A percentile compares a stretch with the other conserved stretches of the same genome.
These are phyloP conservation scores for Rhabditoides inermis DNA, from an alignment of 2,888 invertebrate genomes.

Conservation along the genomic window DNA sequence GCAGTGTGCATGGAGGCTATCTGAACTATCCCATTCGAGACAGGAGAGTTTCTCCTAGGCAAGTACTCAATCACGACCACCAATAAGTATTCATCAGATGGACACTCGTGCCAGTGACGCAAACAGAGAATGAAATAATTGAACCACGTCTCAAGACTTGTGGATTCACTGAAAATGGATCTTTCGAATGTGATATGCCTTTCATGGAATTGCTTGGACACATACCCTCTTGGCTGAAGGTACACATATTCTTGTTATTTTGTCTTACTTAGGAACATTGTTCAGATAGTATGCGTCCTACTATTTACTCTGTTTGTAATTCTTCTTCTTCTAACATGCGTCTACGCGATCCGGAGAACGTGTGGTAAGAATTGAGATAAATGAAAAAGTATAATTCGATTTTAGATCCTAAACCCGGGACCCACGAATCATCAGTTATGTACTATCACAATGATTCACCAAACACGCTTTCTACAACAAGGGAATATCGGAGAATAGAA, in stretches of 20 bases:
- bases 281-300: constrained; percentile 12
- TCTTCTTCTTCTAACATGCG: no score
- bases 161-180: constrained; percentile 31
- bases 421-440: constrained; percentile 22
- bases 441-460: constrained; percentile 27
- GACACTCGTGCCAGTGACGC: constrained; percentile 31
- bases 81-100: no score
- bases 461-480: constrained; percentile 20
- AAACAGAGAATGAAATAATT: constrained; percentile 34
- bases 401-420: constrained; percentile 8
- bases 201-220: constrained; percentile 19
- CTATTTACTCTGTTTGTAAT: no score
- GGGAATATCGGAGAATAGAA: constrained; percentile 20
- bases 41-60: constrained; percentile 18
- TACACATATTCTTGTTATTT: no score
- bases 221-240: constrained; percentile 17
- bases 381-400: not conserved
- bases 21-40: constrained; percentile 37
- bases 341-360: constrained; percentile 16
- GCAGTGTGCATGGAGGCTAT: constrained; percentile 37
- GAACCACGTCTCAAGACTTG: constrained; percentile 32
- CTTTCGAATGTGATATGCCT: constrained; percentile 33
- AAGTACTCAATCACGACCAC: no score
- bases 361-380: constrained; percentile 12
- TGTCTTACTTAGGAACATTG: no score